Conservation (phyloP, 1,140 invertebrate genomes). For the Eurosta solidaginis region DNA sequence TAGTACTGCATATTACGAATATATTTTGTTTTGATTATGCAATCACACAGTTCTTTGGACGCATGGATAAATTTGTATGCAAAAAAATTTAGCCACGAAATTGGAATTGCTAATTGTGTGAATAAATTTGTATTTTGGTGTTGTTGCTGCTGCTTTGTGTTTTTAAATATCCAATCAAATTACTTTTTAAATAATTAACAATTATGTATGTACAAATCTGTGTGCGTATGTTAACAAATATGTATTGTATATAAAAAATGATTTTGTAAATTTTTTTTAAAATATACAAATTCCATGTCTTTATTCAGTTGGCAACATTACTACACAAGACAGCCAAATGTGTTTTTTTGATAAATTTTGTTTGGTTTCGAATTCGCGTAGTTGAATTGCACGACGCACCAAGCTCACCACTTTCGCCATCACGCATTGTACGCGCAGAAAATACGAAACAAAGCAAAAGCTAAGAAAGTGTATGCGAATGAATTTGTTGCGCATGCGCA, state of each 20-base stretch:
- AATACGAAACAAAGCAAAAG: neutral
- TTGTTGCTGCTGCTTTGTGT: too few relatives aligned
- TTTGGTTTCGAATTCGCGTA: slow-evolving; percentile 8
- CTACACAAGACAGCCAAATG: neutral
- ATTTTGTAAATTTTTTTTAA: neutral
- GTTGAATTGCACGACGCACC: neutral
- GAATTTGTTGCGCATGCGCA: slow-evolving; percentile 6
- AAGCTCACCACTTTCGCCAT: neutral
- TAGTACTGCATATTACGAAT: neutral
- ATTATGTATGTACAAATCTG: too few relatives aligned
- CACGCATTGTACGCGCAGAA: neutral
- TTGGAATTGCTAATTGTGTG: neutral
- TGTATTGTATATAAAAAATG: neutral
- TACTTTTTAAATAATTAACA: too few relatives aligned
- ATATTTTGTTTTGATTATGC: neutral
- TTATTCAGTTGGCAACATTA: slow-evolving; percentile 24
- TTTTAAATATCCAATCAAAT: neutral
- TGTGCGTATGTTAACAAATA: neutral
- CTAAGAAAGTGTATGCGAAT: neutral
- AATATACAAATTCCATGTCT: neutral
- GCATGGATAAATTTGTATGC: neutral
- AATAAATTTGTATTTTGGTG: neutral
- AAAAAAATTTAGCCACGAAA: neutral
- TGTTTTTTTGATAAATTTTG: neutral
- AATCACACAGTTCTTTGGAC: neutral